Base-by-base conservation (phyloP, 2,797 vertebrate species). In the Semotilus atromaculatus region DNA sequence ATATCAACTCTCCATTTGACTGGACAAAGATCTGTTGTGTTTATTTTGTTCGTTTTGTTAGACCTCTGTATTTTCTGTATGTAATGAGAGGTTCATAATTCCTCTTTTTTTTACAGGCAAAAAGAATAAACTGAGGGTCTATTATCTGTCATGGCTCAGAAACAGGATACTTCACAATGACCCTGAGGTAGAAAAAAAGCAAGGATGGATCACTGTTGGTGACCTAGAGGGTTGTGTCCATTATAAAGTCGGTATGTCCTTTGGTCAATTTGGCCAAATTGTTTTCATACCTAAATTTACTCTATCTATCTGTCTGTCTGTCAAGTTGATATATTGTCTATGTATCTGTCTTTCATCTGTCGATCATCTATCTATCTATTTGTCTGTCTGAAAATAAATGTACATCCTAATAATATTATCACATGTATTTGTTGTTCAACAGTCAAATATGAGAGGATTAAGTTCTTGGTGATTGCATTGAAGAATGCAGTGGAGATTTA, bases 381-480 rank as follows among this genome's bases (percentile, higher is more conserved):
- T 45, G 16, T 51, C 48, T 48, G 11, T 48, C 48, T 51, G 51
- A 21, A 53, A 53, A 53, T 1, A n/a, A 55, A 55, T 36, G 8
- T 2, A 45, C 16, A 81, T 43, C 5, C 26, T 72, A 31, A 43
- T 43, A 31, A 23, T 34, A 16, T 60, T 16, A 31, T 43, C 7
- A 58, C 1, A 21, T 58, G 79, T 82, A 18, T 73, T 60, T 82
- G 53, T 82, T 60, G 10, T 83, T 72, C 81, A 93, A 91, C 91
- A 99, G 98, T 99, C 88, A 99, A 99, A 93, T 99, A 99, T 21
- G 98, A 99, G 94, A 96, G 98, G 95, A 99, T 99, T 90, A 99
- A 99, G 91, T 99, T 99, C 92, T 89, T 99, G 96, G 98, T 99
- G 94, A 99, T 99, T 86, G 98, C 98, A 90, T 94, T 99, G 95